Evolutionary conservation across 2,113 vertebrate species (phyloP).

Genomic region (Calypte anna): DNA sequence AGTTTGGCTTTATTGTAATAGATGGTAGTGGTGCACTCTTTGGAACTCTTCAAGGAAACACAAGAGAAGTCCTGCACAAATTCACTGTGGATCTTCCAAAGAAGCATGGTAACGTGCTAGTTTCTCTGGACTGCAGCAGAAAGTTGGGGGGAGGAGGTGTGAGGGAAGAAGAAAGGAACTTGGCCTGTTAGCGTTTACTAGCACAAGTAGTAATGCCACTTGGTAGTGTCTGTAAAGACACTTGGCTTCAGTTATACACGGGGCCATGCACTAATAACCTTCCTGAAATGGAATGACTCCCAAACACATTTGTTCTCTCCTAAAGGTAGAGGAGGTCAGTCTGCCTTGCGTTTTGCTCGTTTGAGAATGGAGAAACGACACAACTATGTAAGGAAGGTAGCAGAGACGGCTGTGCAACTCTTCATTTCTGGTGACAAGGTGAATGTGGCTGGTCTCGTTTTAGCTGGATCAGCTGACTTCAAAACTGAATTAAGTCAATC

Average conservation of each 20-base stretch:
- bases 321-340: conserved; percentile 96
- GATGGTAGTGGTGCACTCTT: conserved; percentile 99
- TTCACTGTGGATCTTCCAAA: conserved; percentile 99
- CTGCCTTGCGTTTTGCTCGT: conserved; percentile 96
- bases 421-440: conserved; percentile 99
- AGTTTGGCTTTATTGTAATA: conserved; percentile 99
- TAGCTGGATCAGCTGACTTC: conserved; percentile 98
- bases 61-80: conserved; percentile 98
- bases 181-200: neutral
- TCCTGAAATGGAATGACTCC: neutral
- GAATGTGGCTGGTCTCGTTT: conserved; percentile 96
- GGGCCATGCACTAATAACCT: neutral
- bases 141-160: neutral
- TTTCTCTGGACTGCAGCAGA: neutral
- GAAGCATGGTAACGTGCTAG: conserved; percentile 89
- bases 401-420: conserved; percentile 96
- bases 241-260: neutral
- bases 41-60: conserved; percentile 98
- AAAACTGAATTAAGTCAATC: conserved; percentile 99
- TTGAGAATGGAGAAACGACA: conserved; percentile 98
- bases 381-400: conserved; percentile 98
- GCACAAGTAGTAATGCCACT: neutral
- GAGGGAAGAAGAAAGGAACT: neutral
- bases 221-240: neutral
- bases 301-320: neutral